These are phyloP conservation scores for Drosophila rhopaloa DNA, from an alignment of 1,140 invertebrate species.

Conservation along the genomic window DNA sequence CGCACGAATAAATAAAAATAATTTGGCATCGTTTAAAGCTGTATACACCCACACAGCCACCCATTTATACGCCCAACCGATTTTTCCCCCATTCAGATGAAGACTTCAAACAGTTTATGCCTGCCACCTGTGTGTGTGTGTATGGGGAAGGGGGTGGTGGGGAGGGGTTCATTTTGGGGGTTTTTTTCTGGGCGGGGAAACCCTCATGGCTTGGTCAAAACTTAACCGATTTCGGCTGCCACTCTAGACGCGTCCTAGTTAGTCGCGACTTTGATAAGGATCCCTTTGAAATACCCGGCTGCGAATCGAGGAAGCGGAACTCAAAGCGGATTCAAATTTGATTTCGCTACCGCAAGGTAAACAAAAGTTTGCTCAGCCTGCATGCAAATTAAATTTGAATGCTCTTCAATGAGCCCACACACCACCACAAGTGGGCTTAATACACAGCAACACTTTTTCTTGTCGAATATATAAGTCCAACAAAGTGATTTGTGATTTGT, in stretches of 20 bases:
- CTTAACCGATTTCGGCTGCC: constrained; percentile 40
- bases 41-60: background rate
- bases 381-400: constrained; percentile 84
- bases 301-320: constrained; percentile 19
- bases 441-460: background rate
- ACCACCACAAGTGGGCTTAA: background rate
- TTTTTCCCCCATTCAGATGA: background rate
- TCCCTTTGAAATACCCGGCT: constrained; percentile 25
- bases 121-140: constrained; percentile 38
- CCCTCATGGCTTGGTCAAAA: constrained; percentile 26
- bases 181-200: background rate
- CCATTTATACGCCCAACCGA: background rate
- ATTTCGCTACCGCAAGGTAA: constrained; percentile 59
- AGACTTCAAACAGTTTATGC: constrained; percentile 71
- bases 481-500: too few relatives aligned
- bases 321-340: constrained; percentile 57
- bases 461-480: too few relatives aligned
- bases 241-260: constrained; percentile 35
- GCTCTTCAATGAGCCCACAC: constrained; percentile 64
- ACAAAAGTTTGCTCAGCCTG: constrained; percentile 68
- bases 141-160: too few relatives aligned
- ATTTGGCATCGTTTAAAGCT: constrained; percentile 56
- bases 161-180: background rate
- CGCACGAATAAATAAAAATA: constrained; percentile 80
- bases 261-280: constrained; percentile 20